phyloP scores from a whole-genome alignment of 1,140 invertebrate genomes.

The Halictus rubicundus region DNA sequence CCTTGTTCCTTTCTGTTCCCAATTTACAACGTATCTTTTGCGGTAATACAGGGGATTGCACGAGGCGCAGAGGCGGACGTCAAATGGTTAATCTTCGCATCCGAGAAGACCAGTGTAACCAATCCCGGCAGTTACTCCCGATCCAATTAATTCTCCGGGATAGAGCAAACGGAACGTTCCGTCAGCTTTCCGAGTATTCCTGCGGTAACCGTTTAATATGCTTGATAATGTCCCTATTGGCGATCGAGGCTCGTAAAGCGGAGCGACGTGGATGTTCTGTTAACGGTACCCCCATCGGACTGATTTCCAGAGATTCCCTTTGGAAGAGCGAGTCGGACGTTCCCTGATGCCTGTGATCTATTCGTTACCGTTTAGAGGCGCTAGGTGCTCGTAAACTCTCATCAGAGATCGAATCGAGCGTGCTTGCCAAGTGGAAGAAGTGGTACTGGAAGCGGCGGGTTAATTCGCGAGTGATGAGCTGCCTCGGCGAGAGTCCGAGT shows the following conservation, averaged over 20 bases:
- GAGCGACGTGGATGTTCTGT: background rate
- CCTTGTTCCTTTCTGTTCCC: no score
- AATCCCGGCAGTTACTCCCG: no score
- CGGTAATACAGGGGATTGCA: no score
- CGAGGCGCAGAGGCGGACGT: no score
- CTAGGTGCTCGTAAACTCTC: slow-evolving; percentile 65
- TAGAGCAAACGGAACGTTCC: no score
- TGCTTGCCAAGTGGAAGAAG: slow-evolving; percentile 57
- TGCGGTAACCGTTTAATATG: background rate
- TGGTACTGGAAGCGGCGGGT: slow-evolving; percentile 63
- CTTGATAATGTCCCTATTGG: background rate
- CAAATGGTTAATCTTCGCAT: no score
- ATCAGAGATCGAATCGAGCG: slow-evolving; percentile 66
- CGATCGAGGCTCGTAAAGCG: background rate
- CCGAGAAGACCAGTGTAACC: no score
- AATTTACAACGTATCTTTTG: no score
- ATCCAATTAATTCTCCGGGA: no score
- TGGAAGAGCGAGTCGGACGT: slow-evolving; percentile 3
- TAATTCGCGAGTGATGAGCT: slow-evolving; percentile 70
- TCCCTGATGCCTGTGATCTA: slow-evolving; percentile 24
- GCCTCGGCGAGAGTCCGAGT: background rate
- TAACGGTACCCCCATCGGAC: slow-evolving; percentile 25
- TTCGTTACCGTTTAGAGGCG: slow-evolving; percentile 63
- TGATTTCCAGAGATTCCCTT: slow-evolving; percentile 44
- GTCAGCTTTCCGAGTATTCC: no score